Evolutionary conservation across 2,797 vertebrate species (phyloP), one percentile per base, ranked within the genome.

Genomic region (Salmo trutta): DNA sequence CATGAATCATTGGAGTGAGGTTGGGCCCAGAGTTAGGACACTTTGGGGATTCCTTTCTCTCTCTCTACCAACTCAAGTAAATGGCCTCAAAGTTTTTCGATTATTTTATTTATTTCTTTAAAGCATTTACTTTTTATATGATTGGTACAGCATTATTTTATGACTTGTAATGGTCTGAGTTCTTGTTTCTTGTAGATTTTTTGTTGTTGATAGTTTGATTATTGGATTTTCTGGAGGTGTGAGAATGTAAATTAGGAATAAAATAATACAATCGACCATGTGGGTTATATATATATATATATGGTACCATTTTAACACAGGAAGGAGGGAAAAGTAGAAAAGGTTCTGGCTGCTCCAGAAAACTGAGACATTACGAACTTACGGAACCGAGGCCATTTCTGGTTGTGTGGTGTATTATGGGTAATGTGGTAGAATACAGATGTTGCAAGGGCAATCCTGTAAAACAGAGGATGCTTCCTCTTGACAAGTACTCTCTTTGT

Each of bases 41-140:
- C 79, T 90, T 90, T 90, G 75, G 73, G 75, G 85, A 86, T 86
- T 83, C 59, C 82, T 86, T 86, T 85, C 77, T 89, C 82, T 65
- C 47, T 67, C 67, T 82, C 68, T 78, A 33, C 41, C 33, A 16
- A 47, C 69, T 54, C 14, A 51, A 69, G 2, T 10, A 64, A 64
- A 64, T 64, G 21, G n/a, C 59, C 10, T 64, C 3, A 4, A 62
- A 21, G 21, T 64, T 4, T 17, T 21, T 64, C 4, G 21, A 64
- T 16, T 1, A 0, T 10, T 47, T 41, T 10, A 3, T 47, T 47
- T 47, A 0, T 19, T 56, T 56, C 5, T 7, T 59, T 19, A 59
- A 6, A 59, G 56, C 19, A 24, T 64, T 21, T 24, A 64, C 59
- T 64, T 27, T 12, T 24, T 24, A 14, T 47, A 47, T 19, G 8